Percentiles rank a stretch among this genome's conserved stretches.
phyloP scores from a whole-genome alignment of 1,140 invertebrate genomes.

The Lordiphosa clarofinis region DNA sequence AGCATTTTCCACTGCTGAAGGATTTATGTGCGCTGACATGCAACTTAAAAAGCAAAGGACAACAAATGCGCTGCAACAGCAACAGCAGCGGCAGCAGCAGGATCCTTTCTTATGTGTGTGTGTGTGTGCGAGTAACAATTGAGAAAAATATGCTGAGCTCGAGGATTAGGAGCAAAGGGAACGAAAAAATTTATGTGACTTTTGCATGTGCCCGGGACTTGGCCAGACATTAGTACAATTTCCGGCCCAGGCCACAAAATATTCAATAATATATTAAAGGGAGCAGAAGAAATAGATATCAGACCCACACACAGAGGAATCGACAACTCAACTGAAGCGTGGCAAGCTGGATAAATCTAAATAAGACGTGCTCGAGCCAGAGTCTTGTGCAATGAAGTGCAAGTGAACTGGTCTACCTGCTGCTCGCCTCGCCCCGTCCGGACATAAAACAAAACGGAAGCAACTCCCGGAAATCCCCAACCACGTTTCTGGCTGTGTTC shows the following conservation, averaged over 20 bases:
- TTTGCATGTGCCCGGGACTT: slow-evolving; percentile 57
- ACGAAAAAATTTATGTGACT: slow-evolving; percentile 65
- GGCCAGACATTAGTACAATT: slow-evolving; percentile 71
- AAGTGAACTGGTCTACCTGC: slow-evolving; percentile 34
- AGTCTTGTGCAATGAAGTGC: slow-evolving; percentile 68
- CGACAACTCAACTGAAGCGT: slow-evolving; percentile 74
- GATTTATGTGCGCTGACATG: slow-evolving; percentile 76
- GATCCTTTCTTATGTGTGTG: slow-evolving; percentile 25
- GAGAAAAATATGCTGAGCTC: slow-evolving; percentile 67
- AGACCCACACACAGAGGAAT: slow-evolving; percentile 8
- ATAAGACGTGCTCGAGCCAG: slow-evolving; percentile 67
- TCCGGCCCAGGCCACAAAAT: slow-evolving; percentile 69
- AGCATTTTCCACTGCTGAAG: slow-evolving; percentile 67
- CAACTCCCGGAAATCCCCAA: slow-evolving; percentile 23
- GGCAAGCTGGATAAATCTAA: slow-evolving; percentile 72
- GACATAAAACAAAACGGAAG: slow-evolving; percentile 38
- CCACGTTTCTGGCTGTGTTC: slow-evolving; percentile 50
- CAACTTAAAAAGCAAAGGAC: slow-evolving; percentile 71
- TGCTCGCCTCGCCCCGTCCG: slow-evolving; percentile 33
- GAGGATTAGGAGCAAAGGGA: slow-evolving; percentile 54
- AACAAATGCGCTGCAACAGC: slow-evolving; percentile 45
- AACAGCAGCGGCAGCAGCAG: slow-evolving; percentile 1
- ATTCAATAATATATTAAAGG: slow-evolving; percentile 73
- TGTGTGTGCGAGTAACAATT: slow-evolving; percentile 49
- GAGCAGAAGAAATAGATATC: slow-evolving; percentile 26